These are phyloP conservation scores for Lutjanus argentimaculatus DNA, from an alignment of 2,797 vertebrate genomes.

Conservation along the genomic window DNA sequence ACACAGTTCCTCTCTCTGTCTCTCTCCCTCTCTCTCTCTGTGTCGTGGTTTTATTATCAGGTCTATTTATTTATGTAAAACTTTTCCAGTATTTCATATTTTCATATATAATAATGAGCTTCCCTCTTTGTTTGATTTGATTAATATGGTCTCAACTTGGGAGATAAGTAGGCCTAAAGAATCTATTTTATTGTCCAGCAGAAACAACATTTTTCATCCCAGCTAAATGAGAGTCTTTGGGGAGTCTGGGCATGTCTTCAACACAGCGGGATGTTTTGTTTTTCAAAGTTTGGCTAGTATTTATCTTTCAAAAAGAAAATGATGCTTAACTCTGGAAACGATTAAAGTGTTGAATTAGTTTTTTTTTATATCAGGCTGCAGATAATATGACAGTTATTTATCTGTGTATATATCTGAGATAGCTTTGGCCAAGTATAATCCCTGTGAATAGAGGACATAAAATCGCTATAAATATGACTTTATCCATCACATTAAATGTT, in stretches of 20 bases:
- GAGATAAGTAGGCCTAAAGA: background rate
- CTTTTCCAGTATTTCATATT: background rate
- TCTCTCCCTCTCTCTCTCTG: too few species aligned
- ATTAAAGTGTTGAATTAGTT: slow-evolving; percentile 5
- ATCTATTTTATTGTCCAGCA: background rate
- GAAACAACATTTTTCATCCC: slow-evolving; percentile 24
- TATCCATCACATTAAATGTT: slow-evolving; percentile 17
- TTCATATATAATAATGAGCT: background rate
- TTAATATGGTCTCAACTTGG: background rate
- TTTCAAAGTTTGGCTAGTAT: slow-evolving; percentile 20
- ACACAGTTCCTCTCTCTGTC: too few species aligned
- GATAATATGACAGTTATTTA: slow-evolving; percentile 19
- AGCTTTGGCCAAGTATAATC: background rate
- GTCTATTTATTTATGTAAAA: background rate
- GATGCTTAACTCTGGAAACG: slow-evolving; percentile 13
- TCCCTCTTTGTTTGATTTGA: background rate
- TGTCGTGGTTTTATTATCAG: background rate
- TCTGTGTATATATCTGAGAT: slow-evolving; percentile 5
- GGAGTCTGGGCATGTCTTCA: slow-evolving; percentile 25
- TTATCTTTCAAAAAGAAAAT: slow-evolving; percentile 19
- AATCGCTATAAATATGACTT: slow-evolving; percentile 5
- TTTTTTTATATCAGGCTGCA: slow-evolving; percentile 5
- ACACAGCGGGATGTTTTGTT: background rate
- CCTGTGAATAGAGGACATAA: slow-evolving; percentile 10
- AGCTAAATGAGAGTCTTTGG: background rate